Percentiles rank a stretch among this genome's conserved stretches.
These are phyloP conservation scores for Rhagonycha lutea DNA, from an alignment of 2,888 invertebrate genomes.

Conservation along the genomic window DNA sequence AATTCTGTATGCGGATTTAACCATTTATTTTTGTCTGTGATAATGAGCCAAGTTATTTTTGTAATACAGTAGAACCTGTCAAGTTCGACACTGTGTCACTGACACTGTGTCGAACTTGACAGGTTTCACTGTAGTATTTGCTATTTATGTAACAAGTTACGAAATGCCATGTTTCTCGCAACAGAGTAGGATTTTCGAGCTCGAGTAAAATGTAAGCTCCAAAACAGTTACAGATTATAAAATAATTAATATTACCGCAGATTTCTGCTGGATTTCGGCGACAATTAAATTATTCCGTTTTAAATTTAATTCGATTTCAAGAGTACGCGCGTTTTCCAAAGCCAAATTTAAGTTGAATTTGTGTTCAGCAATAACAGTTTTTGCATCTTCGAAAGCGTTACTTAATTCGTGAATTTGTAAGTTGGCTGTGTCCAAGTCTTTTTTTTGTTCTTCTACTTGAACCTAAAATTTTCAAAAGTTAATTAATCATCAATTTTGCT, in stretches of 20 bases:
- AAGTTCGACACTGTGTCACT: too few relatives aligned
- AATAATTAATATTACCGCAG: slow-evolving; percentile 10
- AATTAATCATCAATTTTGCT: neutral
- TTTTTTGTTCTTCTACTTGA: slow-evolving; percentile 32
- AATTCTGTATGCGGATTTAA: too few relatives aligned
- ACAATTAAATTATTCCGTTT: slow-evolving; percentile 13
- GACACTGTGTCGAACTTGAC: too few relatives aligned
- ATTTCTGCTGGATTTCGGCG: slow-evolving; percentile 22
- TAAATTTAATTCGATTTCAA: slow-evolving; percentile 27
- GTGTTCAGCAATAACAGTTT: slow-evolving; percentile 20
- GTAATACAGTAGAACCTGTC: too few relatives aligned
- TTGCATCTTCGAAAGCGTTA: slow-evolving; percentile 18
- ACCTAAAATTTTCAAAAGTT: slow-evolving; percentile 8
- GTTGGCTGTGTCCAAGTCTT: slow-evolving; percentile 26
- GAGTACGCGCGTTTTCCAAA: slow-evolving; percentile 16
- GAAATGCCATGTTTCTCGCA: too few relatives aligned
- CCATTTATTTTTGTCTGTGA: too few relatives aligned
- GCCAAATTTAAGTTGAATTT: slow-evolving; percentile 23
- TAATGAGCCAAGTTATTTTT: too few relatives aligned
- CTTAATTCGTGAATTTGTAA: slow-evolving; percentile 27
- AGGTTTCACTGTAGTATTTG: too few relatives aligned
- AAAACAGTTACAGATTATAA: too few relatives aligned
- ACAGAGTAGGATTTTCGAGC: too few relatives aligned
- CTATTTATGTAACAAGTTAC: too few relatives aligned
- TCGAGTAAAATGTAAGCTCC: too few relatives aligned